A percentile compares a stretch with the other conserved stretches of the same genome.
Conservation (phyloP, 2,797 vertebrate genomes). For the Acipenser transmontanus region DNA sequence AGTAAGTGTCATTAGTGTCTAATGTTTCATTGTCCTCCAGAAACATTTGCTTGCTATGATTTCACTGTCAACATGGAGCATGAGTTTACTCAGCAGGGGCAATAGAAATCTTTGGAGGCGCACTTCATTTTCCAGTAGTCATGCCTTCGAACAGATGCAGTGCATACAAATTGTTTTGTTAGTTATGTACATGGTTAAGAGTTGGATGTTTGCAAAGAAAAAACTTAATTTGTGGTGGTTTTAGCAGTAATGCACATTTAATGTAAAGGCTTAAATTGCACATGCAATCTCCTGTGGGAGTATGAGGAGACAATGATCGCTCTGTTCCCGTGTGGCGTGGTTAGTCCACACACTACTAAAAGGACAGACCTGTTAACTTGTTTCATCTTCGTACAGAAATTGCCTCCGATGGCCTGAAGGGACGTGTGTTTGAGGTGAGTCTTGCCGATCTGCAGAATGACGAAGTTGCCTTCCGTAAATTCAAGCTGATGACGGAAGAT, state of each 20-base stretch:
- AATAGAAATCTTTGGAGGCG: too few species aligned
- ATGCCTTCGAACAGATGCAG: too few species aligned
- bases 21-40: too few species aligned
- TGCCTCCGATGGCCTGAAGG: constrained; percentile 95
- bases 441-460: constrained; percentile 96
- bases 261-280: too few species aligned
- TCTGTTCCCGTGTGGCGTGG: neutral
- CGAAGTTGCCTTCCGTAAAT: constrained; percentile 96
- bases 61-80: neutral
- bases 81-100: too few species aligned
- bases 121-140: too few species aligned
- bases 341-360: fast-evolving
- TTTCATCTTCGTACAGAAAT: constrained; percentile 63
- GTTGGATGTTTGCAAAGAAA: too few species aligned
- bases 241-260: too few species aligned
- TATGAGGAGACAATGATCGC: constrained; percentile 26
- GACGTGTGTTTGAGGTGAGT: constrained; percentile 95
- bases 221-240: too few species aligned
- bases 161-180: too few species aligned
- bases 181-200: too few species aligned
- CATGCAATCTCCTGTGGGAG: constrained; percentile 3
- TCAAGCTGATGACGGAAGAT: constrained; percentile 93
- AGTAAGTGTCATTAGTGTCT: constrained; percentile 77
- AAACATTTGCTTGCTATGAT: neutral
- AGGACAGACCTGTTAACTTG: neutral